Evolutionary conservation across 2,113 vertebrate species (phyloP).

Genomic region (Scomber japonicus): DNA sequence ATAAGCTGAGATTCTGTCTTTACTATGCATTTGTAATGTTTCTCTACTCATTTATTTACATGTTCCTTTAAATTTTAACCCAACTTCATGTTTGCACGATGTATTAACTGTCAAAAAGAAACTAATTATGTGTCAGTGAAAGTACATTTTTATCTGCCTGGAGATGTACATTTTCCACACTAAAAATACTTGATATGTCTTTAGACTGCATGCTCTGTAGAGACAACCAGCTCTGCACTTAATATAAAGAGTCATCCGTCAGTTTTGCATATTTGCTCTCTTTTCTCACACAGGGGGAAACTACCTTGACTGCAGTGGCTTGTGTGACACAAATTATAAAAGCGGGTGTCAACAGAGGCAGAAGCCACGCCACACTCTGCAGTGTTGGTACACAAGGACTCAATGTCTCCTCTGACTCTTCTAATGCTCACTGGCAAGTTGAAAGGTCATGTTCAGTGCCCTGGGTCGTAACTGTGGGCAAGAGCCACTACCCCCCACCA

Average conservation of each 20-base stretch:
- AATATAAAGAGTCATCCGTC: neutral
- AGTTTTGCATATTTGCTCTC: neutral
- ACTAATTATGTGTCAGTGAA: neutral
- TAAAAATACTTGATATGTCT: neutral
- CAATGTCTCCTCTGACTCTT: conserved; percentile 26
- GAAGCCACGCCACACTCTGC: neutral
- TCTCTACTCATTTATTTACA: no score
- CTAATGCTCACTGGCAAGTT: conserved; percentile 72
- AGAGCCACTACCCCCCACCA: conserved; percentile 4
- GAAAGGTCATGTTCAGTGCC: conserved; percentile 56
- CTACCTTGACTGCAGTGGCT: conserved; percentile 28
- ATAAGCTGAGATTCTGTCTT: neutral
- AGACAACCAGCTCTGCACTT: neutral
- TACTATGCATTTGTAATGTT: neutral
- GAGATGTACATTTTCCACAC: no score
- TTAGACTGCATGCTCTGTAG: neutral
- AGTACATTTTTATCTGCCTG: neutral
- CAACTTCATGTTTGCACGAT: neutral
- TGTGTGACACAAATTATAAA: conserved; percentile 50
- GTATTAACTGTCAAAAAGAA: neutral
- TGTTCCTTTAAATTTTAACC: no score
- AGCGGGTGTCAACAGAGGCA: conserved; percentile 29
- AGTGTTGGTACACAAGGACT: conserved; percentile 1
- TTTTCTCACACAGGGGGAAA: conserved; percentile 3
- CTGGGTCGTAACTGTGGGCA: conserved; percentile 37